Percentiles rank a stretch among this genome's conserved stretches.
Conservation (phyloP, 2,888 invertebrate species). For the Drosophila neonasuta region DNA sequence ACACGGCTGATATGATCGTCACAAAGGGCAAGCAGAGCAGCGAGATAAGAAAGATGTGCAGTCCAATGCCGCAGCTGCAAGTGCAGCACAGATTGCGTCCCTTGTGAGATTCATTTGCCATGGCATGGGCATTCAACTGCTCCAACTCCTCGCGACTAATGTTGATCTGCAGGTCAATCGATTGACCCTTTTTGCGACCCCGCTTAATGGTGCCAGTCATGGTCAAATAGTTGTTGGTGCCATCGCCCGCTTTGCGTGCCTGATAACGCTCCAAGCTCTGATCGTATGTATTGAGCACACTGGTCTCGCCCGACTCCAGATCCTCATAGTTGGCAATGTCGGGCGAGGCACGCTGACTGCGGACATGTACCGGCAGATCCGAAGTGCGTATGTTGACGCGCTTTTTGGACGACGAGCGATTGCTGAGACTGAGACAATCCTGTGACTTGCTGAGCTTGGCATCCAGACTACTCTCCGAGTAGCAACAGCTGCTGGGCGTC, state of each 20-base stretch:
- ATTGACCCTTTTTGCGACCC: slow-evolving; percentile 88
- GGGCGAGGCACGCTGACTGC: slow-evolving; percentile 81
- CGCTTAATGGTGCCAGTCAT: slow-evolving; percentile 88
- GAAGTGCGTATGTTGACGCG: slow-evolving; percentile 86
- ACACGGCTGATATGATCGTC: slow-evolving; percentile 85
- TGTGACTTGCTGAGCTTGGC: slow-evolving; percentile 81
- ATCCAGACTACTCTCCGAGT: slow-evolving; percentile 81
- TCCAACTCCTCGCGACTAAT: slow-evolving; percentile 88
- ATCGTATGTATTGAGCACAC: slow-evolving; percentile 80
- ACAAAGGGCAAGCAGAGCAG: slow-evolving; percentile 87
- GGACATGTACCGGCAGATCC: slow-evolving; percentile 80
- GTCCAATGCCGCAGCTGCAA: slow-evolving; percentile 85
- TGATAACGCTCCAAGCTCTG: slow-evolving; percentile 84
- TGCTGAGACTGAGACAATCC: slow-evolving; percentile 83
- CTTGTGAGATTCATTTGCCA: slow-evolving; percentile 84
- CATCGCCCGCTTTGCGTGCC: slow-evolving; percentile 83
- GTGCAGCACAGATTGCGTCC: slow-evolving; percentile 84
- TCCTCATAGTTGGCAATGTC: slow-evolving; percentile 81
- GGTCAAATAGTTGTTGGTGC: slow-evolving; percentile 84
- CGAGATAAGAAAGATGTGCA: slow-evolving; percentile 86
- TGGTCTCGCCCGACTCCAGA: slow-evolving; percentile 81
- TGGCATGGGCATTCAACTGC: slow-evolving; percentile 85
- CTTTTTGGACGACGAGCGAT: slow-evolving; percentile 84
- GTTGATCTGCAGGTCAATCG: slow-evolving; percentile 88
- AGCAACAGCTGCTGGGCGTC: slow-evolving; percentile 82